Evolutionary conservation across 1,140 invertebrate genomes (phyloP), one percentile per base, ranked within the genome.

Genomic region (Camponotus floridanus): DNA sequence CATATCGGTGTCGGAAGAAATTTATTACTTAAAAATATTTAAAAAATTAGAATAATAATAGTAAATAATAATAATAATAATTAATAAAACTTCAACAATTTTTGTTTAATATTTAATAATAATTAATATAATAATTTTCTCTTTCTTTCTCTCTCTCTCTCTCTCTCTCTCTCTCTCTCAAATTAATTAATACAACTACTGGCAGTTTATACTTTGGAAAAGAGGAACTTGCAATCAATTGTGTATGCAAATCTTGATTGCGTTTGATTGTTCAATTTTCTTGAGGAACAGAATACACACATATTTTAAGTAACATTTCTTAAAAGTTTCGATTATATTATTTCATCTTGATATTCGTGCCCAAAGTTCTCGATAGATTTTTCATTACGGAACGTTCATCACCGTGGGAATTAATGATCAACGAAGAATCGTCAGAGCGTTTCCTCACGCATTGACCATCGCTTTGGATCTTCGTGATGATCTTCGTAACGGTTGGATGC

Each of bases 381-480:
- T 76, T 64, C 18, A 21, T 48, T 31, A 51, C 59, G 31, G 76
- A 57, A 6, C 33, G 8, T 2, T 15, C 55, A 0, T 70, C 76
- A 1, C 68, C 18, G 11, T 48, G 18, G 2, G 8, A 71, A 13
- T 15, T 86, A 15, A 83, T 21, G 21, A 86, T 67, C 18, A 48
- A 2, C 9, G 33, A 59, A 26, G 84, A 74, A 39, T 67, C 55
- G 15, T 48, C 67, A 15, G 51, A 33, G 45, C 70, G 86, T 9
- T 61, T 88, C 21, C 61, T 74, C 45, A 73, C 71, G 11, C 62
- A 42, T 11, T 64, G 57, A 9, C 73, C 70, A 0, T 88, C 71
- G 36, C 42, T 80, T 13, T 59, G 45, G 1, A 86, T 26, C 55
- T 55, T 76, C 13, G 87, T 88, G 7, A 89, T 70, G 57, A 88